A percentile compares a stretch with the other conserved stretches of the same genome.
These are phyloP conservation scores for Boloria selene DNA, from an alignment of 2,888 invertebrate genomes.

Conservation along the genomic window DNA sequence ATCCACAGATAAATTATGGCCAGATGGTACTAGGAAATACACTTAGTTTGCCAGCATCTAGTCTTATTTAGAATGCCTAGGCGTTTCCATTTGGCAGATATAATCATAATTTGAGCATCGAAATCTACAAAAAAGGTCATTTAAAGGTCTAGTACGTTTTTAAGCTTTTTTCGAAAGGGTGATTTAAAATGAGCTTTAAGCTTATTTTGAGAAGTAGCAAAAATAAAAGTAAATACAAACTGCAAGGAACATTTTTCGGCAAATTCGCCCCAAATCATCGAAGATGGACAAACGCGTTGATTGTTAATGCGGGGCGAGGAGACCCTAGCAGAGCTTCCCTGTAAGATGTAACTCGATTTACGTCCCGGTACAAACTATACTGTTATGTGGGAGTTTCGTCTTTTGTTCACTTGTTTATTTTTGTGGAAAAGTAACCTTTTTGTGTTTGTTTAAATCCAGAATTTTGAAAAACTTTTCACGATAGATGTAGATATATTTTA, in stretches of 20 bases:
- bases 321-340: constrained; percentile 13
- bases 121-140: no score
- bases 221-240: not conserved
- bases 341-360: constrained; percentile 20
- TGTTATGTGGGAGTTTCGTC: not conserved
- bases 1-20: no score
- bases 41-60: no score
- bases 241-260: not conserved
- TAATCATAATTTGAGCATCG: no score
- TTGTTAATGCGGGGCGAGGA: constrained; percentile 47
- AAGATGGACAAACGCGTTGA: constrained; percentile 49
- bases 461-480: no score
- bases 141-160: no score
- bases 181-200: not conserved
- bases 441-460: no score
- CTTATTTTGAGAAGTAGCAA: not conserved
- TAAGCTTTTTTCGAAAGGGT: not conserved
- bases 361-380: constrained; percentile 2
- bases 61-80: no score
- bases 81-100: no score
- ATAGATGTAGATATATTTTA: no score
- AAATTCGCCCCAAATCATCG: constrained; percentile 41
- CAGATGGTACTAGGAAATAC: no score
- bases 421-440: not conserved
- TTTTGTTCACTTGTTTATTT: not conserved